Percentiles rank a stretch among this genome's conserved stretches.
Conservation (phyloP, 2,888 invertebrate species). For the Monoplex corrugatus region DNA sequence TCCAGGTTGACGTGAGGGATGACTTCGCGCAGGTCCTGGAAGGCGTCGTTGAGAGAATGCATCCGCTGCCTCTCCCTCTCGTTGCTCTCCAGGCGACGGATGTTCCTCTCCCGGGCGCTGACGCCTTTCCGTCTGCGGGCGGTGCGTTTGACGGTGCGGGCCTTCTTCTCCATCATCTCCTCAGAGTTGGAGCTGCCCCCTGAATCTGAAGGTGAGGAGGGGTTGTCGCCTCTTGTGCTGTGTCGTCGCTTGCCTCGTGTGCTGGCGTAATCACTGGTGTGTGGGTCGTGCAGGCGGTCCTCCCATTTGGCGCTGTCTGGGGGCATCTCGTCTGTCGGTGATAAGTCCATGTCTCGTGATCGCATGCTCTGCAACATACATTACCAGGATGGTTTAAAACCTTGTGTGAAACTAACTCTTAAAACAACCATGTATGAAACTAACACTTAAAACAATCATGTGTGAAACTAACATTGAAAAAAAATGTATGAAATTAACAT, state of each 20-base stretch:
- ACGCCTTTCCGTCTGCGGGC: constrained; percentile 86
- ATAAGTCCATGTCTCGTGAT: constrained; percentile 50
- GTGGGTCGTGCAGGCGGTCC: constrained; percentile 38
- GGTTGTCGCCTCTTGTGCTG: constrained; percentile 67
- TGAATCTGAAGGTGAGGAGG: constrained; percentile 77
- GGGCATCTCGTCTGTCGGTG: constrained; percentile 49
- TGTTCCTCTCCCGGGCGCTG: constrained; percentile 92
- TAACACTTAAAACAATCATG: too few species aligned
- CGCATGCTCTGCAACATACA: constrained; percentile 46
- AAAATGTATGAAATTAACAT: background rate
- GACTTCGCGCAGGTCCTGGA: constrained; percentile 92
- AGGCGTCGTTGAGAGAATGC: constrained; percentile 95
- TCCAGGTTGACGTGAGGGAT: constrained; percentile 93
- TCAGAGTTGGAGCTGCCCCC: constrained; percentile 75
- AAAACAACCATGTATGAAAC: background rate
- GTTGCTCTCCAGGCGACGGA: constrained; percentile 93
- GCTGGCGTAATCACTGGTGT: constrained; percentile 42
- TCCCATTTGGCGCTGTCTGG: constrained; percentile 47
- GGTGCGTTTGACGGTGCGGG: constrained; percentile 66
- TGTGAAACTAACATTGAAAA: background rate
- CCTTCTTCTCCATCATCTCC: constrained; percentile 69
- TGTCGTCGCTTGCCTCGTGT: constrained; percentile 56
- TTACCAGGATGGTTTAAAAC: background rate
- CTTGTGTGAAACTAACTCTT: background rate
- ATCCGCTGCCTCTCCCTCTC: constrained; percentile 95